Evolutionary conservation across 2,888 invertebrate genomes (phyloP), one percentile per base, ranked within the genome.

Genomic region (Diaperis boleti): DNA sequence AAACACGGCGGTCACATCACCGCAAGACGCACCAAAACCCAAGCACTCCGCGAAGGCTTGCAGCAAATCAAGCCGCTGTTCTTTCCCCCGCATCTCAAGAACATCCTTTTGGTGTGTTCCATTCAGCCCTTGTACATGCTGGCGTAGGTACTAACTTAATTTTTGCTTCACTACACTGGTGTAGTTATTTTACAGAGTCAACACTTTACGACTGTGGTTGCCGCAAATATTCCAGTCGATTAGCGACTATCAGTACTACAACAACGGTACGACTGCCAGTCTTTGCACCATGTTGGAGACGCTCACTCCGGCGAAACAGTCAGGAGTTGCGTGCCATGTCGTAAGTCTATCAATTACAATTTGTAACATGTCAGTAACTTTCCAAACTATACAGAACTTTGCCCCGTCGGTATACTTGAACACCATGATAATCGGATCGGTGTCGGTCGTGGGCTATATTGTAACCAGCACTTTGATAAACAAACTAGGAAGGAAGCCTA

Each of bases 131-230:
- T 85, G 26, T 83, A 87, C 60, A 85, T 89, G 75, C 81, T 88
- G 72, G 87, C 88, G 89, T 89, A 81, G 82, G 81, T 55, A 29
- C 37, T 11, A 57, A 7, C n/a, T 31, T 31, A n/a, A 31, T n/a
- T 11, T 2, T 33, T 33, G 11, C 54, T 26, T 17, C 42, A 6
- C 11, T 3, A n/a, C 1, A 14, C n/a, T 42, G 2, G n/a, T 18
- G 3, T 22, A 1, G n/a, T 4, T 10, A 20, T 45, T 2, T 68
- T 74, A 41, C 56, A 80, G 80, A 44, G 52, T 90, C 66, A 94
- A 94, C 75, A 92, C 93, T 0, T 83, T 95, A 35, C 89, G 93
- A 13, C 84, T 94, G 18, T 95, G 94, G 95, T 86, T 93, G 67
- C 94, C 94, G 0, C 92, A 94, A 75, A 83, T 95, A 10, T 93